phyloP scores from a whole-genome alignment of 1,140 invertebrate species.

The Drosophila obscura region DNA sequence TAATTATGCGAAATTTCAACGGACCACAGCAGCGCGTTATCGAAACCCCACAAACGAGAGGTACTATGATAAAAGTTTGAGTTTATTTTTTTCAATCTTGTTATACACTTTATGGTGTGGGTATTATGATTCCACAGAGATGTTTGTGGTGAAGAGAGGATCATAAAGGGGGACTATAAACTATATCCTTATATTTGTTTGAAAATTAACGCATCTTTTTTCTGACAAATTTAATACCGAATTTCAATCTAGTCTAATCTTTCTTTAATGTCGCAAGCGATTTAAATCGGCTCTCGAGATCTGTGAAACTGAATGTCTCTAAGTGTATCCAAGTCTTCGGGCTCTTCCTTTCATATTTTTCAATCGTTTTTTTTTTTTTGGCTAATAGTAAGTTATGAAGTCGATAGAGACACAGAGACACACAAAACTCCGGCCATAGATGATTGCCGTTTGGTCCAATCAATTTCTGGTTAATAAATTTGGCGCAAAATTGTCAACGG shows the following conservation, averaged over 20 bases:
- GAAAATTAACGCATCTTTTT: not conserved
- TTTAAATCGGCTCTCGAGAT: not conserved
- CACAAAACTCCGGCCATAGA: slow-evolving; percentile 49
- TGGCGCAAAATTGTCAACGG: slow-evolving; percentile 63
- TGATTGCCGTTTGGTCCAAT: slow-evolving; percentile 78
- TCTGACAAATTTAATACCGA: not conserved
- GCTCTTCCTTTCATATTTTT: slow-evolving; percentile 17
- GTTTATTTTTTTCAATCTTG: slow-evolving; percentile 18
- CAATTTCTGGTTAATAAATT: slow-evolving; percentile 82
- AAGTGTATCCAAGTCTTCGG: no score
- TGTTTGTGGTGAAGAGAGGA: not conserved
- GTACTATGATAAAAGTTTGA: slow-evolving; percentile 52
- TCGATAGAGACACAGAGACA: slow-evolving; percentile 32
- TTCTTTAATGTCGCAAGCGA: no score
- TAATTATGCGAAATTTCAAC: slow-evolving; percentile 81
- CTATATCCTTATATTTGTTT: no score
- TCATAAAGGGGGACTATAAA: no score
- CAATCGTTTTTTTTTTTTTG: slow-evolving; percentile 27
- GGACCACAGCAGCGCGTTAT: slow-evolving; percentile 60
- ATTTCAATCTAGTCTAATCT: no score
- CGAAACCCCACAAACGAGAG: slow-evolving; percentile 43
- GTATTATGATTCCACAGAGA: no score
- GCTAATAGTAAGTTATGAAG: slow-evolving; percentile 81
- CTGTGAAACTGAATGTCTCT: no score
- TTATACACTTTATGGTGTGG: no score